Conservation (phyloP, 2,888 invertebrate species). For the Melanostoma scalare region DNA sequence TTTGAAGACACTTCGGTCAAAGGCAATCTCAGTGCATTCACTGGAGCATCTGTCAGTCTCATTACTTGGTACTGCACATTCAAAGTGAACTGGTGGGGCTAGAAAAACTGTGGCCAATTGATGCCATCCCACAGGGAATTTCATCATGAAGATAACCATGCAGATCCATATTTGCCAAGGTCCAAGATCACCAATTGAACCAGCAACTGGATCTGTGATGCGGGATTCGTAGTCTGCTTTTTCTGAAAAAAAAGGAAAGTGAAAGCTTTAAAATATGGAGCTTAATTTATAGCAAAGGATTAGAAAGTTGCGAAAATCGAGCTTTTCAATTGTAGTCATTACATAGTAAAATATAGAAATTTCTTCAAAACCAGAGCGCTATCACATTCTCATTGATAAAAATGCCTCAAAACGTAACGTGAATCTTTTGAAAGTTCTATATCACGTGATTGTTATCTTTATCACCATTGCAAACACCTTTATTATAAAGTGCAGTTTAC, state of each 20-base stretch:
- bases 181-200: constrained; percentile 88
- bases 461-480: no score
- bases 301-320: no score
- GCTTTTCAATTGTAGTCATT: no score
- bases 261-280: not conserved
- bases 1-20: constrained; percentile 86
- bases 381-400: no score
- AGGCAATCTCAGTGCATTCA: constrained; percentile 84
- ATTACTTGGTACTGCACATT: constrained; percentile 81
- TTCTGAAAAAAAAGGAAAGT: constrained; percentile 49
- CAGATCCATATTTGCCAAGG: constrained; percentile 90
- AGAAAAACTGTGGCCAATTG: constrained; percentile 90
- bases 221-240: constrained; percentile 67
- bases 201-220: constrained; percentile 86
- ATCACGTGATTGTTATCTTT: no score
- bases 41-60: constrained; percentile 82
- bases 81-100: constrained; percentile 86
- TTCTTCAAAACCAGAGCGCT: no score
- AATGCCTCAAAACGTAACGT: no score
- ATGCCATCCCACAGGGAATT: constrained; percentile 92
- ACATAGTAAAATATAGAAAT: no score
- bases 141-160: constrained; percentile 86
- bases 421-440: no score
- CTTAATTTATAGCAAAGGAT: no score
- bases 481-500: no score